Conservation (phyloP, 2,797 vertebrate species). For the Harpagifer antarcticus region DNA sequence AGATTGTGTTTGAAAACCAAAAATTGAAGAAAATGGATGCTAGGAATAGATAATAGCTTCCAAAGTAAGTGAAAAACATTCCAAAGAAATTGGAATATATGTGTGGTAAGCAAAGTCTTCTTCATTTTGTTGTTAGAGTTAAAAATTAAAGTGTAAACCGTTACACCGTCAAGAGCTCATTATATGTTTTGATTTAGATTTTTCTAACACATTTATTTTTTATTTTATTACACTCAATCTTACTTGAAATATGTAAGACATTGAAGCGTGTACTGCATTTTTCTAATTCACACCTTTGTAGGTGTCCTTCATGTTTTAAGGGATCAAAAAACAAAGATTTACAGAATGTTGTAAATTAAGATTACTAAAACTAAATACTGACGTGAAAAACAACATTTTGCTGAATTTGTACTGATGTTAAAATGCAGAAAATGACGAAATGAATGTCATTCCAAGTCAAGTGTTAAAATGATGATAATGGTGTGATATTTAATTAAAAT, state of each 20-base stretch:
- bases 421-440: too few relatives aligned
- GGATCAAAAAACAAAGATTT: background rate
- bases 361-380: background rate
- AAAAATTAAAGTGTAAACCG: too few relatives aligned
- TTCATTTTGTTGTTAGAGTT: too few relatives aligned
- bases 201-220: too few relatives aligned
- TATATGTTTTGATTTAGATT: too few relatives aligned
- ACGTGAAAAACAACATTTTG: background rate
- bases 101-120: background rate
- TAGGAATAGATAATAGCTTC: background rate
- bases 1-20: background rate
- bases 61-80: background rate
- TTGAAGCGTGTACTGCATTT: background rate
- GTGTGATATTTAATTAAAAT: background rate
- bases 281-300: background rate
- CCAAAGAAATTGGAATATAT: background rate
- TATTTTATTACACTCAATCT: background rate
- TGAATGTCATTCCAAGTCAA: background rate
- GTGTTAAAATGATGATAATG: background rate
- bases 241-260: background rate
- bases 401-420: background rate
- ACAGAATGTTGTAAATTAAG: background rate
- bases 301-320: background rate
- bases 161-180: too few relatives aligned
- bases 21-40: constrained; percentile 6